Base-by-base conservation (phyloP, 1,140 invertebrate genomes). In the Drosophila lacertosa region DNA sequence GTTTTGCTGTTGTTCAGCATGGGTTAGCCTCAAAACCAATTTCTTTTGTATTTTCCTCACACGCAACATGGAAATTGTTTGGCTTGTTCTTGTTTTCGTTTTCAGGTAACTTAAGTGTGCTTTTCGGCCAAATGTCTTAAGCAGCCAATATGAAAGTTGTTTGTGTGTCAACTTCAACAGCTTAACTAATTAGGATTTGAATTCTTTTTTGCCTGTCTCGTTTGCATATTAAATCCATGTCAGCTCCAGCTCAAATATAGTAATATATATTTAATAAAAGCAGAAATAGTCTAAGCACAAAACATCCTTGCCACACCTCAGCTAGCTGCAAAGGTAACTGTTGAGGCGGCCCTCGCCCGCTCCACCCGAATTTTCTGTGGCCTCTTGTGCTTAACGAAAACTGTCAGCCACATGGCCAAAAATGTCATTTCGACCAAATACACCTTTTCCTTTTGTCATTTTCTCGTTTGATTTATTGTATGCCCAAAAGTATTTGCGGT, bases 381-480 rank as follows among this genome's bases (percentile, higher is more conserved):
- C 44, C 24, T 53, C 59, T 20, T 67, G 60, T 45, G 39, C 48
- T 33, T 15, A 39, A 48, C 51, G 24, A 37, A 70, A 69, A 50
- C 58, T 66, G 66, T 57, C 69, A 66, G 33, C 18, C 54, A 42
- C 48, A 60, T 57, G 68, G 24, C 63, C 40, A 40, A 60, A 71
- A 64, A 64, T 77, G 58, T 79, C 76, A 78, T 88, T 86, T 79
- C 29, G 62, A 64, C 79, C 74, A 77, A 81, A 83, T 72, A 77
- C 76, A 71, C 67, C 73, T 80, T 74, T 70, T 74, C 40, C 57
- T 42, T 66, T 29, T 50, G 20, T 47, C 44, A 37, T 53, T 63
- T 75, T 88, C 69, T 74, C 71, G 60, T 75, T 75, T 77, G 74
- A 88, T 88, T 88, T 88, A 82, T 88, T 50, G 84, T 68, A 24